Percentiles rank a stretch among this genome's conserved stretches.
phyloP scores from a whole-genome alignment of 2,113 vertebrate genomes.

The Phylloscopus trochiloides region DNA sequence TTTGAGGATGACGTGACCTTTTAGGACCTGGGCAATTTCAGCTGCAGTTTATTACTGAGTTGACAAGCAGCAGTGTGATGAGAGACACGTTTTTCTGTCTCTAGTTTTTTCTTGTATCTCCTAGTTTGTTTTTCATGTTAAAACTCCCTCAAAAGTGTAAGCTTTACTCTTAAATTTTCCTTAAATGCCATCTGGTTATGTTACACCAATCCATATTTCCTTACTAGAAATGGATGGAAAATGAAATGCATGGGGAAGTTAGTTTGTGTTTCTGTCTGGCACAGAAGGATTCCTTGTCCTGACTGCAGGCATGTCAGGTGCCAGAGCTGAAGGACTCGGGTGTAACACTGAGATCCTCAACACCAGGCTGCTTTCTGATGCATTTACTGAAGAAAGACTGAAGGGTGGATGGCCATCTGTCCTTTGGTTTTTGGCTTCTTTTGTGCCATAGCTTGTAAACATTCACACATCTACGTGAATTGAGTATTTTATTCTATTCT shows the following conservation, averaged over 20 bases:
- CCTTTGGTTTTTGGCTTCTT: not conserved
- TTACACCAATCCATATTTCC: not conserved
- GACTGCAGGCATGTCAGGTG: not conserved
- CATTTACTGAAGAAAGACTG: not conserved
- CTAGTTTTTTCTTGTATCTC: not conserved
- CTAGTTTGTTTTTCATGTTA: not conserved
- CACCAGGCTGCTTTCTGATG: not conserved
- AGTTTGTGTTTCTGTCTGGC: not conserved
- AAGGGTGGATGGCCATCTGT: not conserved
- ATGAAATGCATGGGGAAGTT: not conserved
- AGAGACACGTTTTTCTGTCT: not conserved
- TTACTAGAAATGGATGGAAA: not conserved
- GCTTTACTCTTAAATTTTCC: not conserved
- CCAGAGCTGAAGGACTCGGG: not conserved
- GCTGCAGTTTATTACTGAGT: not conserved
- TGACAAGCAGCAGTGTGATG: not conserved
- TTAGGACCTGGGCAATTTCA: not conserved
- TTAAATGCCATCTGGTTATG: not conserved
- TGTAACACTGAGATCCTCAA: not conserved
- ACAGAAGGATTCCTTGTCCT: not conserved
- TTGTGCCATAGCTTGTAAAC: not conserved
- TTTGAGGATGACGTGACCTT: not conserved
- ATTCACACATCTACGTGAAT: not conserved
- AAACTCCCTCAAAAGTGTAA: not conserved
- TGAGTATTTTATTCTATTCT: not conserved